Evolutionary conservation across 2,113 vertebrate genomes (phyloP), one percentile per base, ranked within the genome.

Genomic region (Ciconia maguari): DNA sequence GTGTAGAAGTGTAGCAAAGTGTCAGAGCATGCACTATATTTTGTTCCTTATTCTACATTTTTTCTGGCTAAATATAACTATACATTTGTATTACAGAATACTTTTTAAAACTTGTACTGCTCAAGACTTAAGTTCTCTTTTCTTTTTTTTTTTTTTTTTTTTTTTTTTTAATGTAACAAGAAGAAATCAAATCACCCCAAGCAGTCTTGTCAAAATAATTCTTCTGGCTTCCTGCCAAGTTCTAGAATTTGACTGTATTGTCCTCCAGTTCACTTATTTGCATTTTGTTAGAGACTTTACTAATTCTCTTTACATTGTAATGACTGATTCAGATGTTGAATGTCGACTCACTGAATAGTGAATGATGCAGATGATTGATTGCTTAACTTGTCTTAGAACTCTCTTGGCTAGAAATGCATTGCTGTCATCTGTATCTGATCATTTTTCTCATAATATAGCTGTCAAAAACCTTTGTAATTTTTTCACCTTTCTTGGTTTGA

Each of bases 281-380:
- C 95, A 97, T 95, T 96, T 96, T 97, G 70, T 93, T 93, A 96
- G 96, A 97, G 96, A 95, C 96, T 95, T 96, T 96, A 95, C 95
- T 97, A 97, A 97, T 97, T 97, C 93, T 95, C 93, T 97, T 97
- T 95, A 96, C 94, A 68, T 87, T 97, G 93, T 97, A 97, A 97
- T 97, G 96, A 97, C 94, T 96, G 95, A 97, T 95, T 97, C 94
- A 96, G 94, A 94, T 97, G 96, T 96, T 94, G 87, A 95, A 95
- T 91, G 96, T 96, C 91, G 68, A 94, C 91, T 93, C 0, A 1
- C 66, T 97, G 93, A 96, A 97, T 91, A 94, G 75, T 27, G 12
- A 96, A 65, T 64, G 93, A 94, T 68, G 70, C 42, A 93, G 72
- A 92, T 92, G 96, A 93, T 90, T 81, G 77, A 95, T 83, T 87